A percentile compares a stretch with the other conserved stretches of the same genome.
phyloP scores from a whole-genome alignment of 2,888 invertebrate genomes.

The Lampropteryx suffumata region DNA sequence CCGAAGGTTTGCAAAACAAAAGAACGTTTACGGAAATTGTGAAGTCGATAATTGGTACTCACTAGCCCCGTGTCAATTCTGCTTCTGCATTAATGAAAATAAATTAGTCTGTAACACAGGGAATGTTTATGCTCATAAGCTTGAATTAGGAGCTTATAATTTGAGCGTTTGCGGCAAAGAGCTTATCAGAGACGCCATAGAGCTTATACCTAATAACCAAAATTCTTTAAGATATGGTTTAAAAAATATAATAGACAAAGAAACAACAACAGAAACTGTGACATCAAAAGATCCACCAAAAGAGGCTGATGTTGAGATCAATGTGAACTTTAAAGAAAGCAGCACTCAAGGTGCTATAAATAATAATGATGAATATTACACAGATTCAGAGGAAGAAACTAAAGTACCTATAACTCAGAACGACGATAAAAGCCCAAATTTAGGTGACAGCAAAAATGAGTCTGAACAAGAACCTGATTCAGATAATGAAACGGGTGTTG shows the following conservation, averaged over 20 bases:
- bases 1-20: constrained; percentile 20
- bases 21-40: constrained; percentile 48
- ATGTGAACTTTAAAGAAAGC: constrained; percentile 14
- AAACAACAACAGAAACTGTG: not conserved
- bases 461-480: constrained; percentile 11
- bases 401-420: constrained; percentile 20
- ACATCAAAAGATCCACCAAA: not conserved
- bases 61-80: constrained; percentile 61
- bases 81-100: constrained; percentile 56
- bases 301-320: not conserved
- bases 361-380: constrained; percentile 24
- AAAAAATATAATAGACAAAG: constrained; percentile 9
- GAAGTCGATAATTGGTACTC: constrained; percentile 60
- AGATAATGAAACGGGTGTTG: constrained; percentile 24
- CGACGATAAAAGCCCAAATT: constrained; percentile 28
- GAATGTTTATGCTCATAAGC: constrained; percentile 30
- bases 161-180: constrained; percentile 55
- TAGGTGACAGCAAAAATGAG: constrained; percentile 17
- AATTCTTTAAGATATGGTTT: constrained; percentile 29
- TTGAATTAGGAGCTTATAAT: constrained; percentile 50
- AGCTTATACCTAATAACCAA: constrained; percentile 39
- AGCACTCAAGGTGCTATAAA: constrained; percentile 9
- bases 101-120: constrained; percentile 61
- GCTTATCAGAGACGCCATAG: constrained; percentile 46
- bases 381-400: constrained; percentile 26